These are phyloP conservation scores for Halichondria panicea DNA, from an alignment of 37 sponge, comb jelly and placozoan genomes.

Conservation along the genomic window DNA sequence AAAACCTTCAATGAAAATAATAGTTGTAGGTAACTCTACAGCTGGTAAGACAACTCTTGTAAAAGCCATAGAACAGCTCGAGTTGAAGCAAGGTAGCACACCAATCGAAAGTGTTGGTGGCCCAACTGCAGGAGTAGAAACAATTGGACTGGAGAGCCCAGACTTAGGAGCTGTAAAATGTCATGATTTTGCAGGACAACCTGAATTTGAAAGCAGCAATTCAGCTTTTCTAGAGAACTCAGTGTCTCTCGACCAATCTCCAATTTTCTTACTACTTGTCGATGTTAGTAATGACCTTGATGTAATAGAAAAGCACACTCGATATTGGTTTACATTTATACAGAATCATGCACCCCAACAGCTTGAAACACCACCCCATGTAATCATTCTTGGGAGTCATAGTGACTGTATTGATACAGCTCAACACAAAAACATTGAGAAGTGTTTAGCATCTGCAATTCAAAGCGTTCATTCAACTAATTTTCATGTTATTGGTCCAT, in stretches of 20 bases:
- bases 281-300: constrained; percentile 8
- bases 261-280: constrained; percentile 24
- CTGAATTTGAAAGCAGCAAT: constrained; percentile 24
- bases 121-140: constrained; percentile 30
- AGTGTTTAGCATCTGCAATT: neutral
- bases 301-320: neutral
- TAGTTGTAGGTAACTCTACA: constrained; percentile 24
- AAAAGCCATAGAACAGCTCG: constrained; percentile 8
- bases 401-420: neutral
- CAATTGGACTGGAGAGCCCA: neutral
- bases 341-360: neutral
- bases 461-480: neutral
- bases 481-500: neutral
- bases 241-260: neutral
- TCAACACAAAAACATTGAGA: no score
- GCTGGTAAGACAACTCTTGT: constrained; percentile 46
- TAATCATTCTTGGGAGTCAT: constrained; percentile 28
- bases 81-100: neutral
- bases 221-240: constrained; percentile 18
- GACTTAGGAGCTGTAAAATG: constrained; percentile 17
- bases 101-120: neutral
- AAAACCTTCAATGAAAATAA: neutral
- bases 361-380: constrained; percentile 8
- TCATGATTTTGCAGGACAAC: constrained; percentile 40
- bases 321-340: constrained; percentile 15